Conservation (phyloP, 53 echinoderm and acorn worm genomes). For the Glandiceps talaboti region DNA sequence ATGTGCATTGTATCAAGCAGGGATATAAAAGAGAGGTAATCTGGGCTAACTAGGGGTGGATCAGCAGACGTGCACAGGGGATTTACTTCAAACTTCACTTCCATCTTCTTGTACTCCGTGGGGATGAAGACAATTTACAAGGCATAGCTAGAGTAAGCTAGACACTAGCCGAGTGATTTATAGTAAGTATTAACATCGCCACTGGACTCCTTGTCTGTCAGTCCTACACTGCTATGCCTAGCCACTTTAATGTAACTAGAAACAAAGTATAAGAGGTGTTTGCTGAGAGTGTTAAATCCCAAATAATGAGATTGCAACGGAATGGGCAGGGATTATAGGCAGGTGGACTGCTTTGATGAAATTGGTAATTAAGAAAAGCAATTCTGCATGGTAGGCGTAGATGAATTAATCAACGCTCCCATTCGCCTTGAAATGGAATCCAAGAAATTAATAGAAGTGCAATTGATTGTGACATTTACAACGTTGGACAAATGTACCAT, state of each 20-base stretch:
- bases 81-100: background rate
- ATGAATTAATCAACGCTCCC: background rate
- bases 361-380: background rate
- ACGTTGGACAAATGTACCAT: background rate
- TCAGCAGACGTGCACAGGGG: background rate
- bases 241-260: background rate
- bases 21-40: background rate
- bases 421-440: background rate
- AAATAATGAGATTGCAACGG: background rate
- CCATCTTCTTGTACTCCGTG: background rate
- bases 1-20: background rate
- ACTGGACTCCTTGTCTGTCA: background rate
- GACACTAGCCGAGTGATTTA: background rate
- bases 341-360: background rate
- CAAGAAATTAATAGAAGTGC: background rate
- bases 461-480: background rate
- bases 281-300: background rate
- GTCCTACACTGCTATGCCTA: background rate
- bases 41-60: constrained; percentile 1
- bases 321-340: background rate
- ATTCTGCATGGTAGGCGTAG: background rate
- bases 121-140: background rate
- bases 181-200: background rate
- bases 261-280: background rate
- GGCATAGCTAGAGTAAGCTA: background rate